Conservation (phyloP, 1,140 invertebrate species). For the Ctenoplectra terminalis region DNA sequence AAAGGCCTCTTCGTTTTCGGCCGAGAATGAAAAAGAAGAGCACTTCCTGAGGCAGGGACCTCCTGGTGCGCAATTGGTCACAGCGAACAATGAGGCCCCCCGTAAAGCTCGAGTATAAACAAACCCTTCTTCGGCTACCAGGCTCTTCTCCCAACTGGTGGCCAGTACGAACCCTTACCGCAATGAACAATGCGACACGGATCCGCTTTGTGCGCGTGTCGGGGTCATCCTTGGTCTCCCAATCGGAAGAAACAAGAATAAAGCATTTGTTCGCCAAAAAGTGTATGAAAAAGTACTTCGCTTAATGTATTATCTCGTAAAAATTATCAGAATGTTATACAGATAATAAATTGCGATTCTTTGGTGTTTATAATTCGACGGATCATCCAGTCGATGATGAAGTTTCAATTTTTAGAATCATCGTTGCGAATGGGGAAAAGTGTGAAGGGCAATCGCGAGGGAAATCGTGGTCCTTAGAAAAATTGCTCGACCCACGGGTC, state of each 20-base stretch:
- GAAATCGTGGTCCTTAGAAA: constrained; percentile 27
- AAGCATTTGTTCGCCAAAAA: neutral
- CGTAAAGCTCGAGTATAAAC: constrained; percentile 71
- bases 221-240: neutral
- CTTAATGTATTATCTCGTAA: neutral
- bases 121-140: constrained; percentile 69
- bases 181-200: constrained; percentile 66
- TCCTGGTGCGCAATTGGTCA: constrained; percentile 74
- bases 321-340: too few species aligned
- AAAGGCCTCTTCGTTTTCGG: constrained; percentile 26
- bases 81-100: constrained; percentile 71
- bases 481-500: constrained; percentile 23
- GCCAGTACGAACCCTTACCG: constrained; percentile 58
- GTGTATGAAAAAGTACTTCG: too few species aligned
- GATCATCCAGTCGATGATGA: neutral
- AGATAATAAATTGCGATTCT: too few species aligned
- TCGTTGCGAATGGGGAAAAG: neutral
- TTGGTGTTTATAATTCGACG: too few species aligned
- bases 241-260: neutral
- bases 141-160: constrained; percentile 22
- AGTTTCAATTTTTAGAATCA: neutral
- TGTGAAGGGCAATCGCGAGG: neutral
- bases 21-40: constrained; percentile 61
- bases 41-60: constrained; percentile 41
- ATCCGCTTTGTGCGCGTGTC: constrained; percentile 55